Evolutionary conservation across 35 echinoderm and acorn worm species (phyloP).

Genomic region (Eucidaris tribuloides): DNA sequence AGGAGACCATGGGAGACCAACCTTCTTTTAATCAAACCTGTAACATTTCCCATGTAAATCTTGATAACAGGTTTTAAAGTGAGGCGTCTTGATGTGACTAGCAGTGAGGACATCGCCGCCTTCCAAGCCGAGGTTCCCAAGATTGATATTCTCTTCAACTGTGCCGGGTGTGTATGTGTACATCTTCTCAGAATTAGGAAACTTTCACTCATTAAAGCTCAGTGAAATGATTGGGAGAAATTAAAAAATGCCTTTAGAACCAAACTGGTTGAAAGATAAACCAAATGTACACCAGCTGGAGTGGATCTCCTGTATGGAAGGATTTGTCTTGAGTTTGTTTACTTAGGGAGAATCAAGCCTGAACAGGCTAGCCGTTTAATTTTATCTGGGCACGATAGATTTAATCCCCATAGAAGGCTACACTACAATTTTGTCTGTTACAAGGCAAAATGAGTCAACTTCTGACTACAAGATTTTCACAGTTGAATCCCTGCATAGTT

Average conservation of each 20-base stretch:
- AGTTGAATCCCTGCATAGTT: too few relatives aligned
- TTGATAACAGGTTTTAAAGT: slow-evolving; percentile 63
- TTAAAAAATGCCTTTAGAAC: neutral
- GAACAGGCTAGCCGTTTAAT: too few relatives aligned
- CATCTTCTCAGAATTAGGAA: neutral
- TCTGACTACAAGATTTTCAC: too few relatives aligned
- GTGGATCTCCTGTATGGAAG: neutral
- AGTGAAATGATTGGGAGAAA: neutral
- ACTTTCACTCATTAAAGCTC: neutral
- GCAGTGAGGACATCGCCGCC: slow-evolving; percentile 61
- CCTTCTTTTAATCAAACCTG: neutral
- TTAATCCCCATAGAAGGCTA: too few relatives aligned
- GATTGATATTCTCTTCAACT: slow-evolving; percentile 94
- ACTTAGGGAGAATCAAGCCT: neutral
- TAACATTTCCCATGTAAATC: neutral
- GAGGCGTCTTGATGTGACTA: slow-evolving; percentile 82
- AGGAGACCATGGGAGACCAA: too few relatives aligned
- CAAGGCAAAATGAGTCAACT: too few relatives aligned
- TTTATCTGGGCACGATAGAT: too few relatives aligned
- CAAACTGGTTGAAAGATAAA: neutral
- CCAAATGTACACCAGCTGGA: neutral
- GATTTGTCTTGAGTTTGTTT: neutral
- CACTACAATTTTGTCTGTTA: too few relatives aligned
- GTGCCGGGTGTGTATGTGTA: slow-evolving; percentile 76
- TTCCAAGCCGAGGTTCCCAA: slow-evolving; percentile 62